Evolutionary conservation across 2,113 vertebrate species (phyloP), one percentile per base, ranked within the genome.

Genomic region (Mustela nigripes): DNA sequence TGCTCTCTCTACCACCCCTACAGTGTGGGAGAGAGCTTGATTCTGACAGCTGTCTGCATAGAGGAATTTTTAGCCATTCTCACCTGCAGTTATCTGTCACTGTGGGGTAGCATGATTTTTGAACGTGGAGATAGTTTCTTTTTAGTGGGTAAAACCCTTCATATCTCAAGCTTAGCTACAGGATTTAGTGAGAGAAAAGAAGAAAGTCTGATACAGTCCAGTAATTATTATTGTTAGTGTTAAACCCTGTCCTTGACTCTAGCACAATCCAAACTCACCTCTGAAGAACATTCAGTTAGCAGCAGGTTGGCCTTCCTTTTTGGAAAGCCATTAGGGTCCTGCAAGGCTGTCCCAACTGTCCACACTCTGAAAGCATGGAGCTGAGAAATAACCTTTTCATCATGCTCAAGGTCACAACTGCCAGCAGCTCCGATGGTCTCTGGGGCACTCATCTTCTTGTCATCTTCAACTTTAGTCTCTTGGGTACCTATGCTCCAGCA

Each of bases 31-130:
- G 88, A 22, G 74, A 92, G 33, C 74, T 92, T 53, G 63, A 50
- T 79, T 89, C 87, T 96, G 83, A 95, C 95, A 96, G 88, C 71
- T 91, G 62, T 96, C 80, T 95, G 53, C 65, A 95, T 69, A 24
- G 36, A 95, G 83, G 31, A 94, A 97, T 95, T 96, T 95, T 96
- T 91, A 95, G 94, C 87, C 50, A 58, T 84, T 87, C 45, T 93
- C 21, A 83, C 69, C 90, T 93, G 15, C 39, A 92, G 74, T 94
- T 94, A 92, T 58, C 67, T 96, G 89, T 95, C 73, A 91, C 50
- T 95, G 14, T 58, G 58, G 58, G 78, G n/a, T 28, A 56, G 60
- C 79, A 60, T 48, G 28, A 63, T 67, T 87, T 97, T 76, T 86
- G 1, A 97, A 95, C 73, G 58, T 82, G 60, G 42, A 87, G 15